These are phyloP conservation scores for Synanthedon formicaeformis DNA, from an alignment of 2,888 invertebrate genomes.

Conservation along the genomic window DNA sequence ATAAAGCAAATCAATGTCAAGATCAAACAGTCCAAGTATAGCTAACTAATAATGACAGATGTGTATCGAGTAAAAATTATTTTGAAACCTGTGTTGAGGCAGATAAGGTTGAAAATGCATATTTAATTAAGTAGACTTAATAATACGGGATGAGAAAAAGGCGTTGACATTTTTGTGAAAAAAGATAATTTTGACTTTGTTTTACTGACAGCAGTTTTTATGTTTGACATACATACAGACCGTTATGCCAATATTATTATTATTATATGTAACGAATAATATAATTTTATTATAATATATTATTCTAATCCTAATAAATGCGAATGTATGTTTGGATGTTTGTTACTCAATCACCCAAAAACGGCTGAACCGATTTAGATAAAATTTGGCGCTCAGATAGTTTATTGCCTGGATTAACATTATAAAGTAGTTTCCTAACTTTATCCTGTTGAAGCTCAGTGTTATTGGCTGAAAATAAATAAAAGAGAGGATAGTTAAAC, in stretches of 20 bases:
- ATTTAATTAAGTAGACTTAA: neutral
- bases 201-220: neutral
- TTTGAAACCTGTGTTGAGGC: neutral
- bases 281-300: too few species aligned
- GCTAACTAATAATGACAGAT: neutral
- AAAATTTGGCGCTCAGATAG: too few species aligned
- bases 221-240: too few species aligned
- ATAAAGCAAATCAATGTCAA: constrained; percentile 2
- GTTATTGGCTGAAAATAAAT: neutral
- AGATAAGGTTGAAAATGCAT: neutral
- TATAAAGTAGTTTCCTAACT: too few species aligned
- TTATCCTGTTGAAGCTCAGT: neutral
- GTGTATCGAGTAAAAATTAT: neutral
- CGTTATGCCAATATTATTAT: too few species aligned
- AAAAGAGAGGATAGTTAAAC: constrained; percentile 15
- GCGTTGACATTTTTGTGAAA: neutral
- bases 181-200: neutral
- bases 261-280: too few species aligned
- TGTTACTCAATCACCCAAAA: too few species aligned
- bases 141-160: neutral
- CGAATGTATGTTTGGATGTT: too few species aligned
- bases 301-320: too few species aligned
- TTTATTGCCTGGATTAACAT: too few species aligned
- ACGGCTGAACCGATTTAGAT: too few species aligned
- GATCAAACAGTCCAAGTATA: constrained; percentile 1